Evolutionary conservation across 2,797 vertebrate species (phyloP), one percentile per base, ranked within the genome.

Genomic region (Sebastes iracundus): DNA sequence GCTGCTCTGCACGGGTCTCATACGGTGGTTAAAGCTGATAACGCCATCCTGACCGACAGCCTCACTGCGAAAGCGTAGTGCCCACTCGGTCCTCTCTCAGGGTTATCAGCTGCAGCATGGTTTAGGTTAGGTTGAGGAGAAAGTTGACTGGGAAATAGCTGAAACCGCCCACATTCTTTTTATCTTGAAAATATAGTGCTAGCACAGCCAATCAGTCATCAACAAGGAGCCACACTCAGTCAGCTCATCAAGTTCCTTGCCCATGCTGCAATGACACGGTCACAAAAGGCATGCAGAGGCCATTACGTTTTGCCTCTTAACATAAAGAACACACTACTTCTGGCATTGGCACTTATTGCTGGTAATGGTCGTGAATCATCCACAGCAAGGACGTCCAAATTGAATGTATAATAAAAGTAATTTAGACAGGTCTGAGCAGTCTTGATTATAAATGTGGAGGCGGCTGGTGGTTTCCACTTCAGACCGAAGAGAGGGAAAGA

Each of bases 41-140:
- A 42, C 38, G 1, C 38, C 2, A 14, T 42, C 42, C 42, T 0
- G 0, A 46, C 6, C 42, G 16, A 46, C 42, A 46, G 6, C 42
- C 0, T 46, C 42, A 46, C 42, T 1, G 0, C 16, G 3, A 46
- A 18, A 18, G 0, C 6, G 2, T 42, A 42, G 38, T 16, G 38
- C 38, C 38, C 38, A 42, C 38, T 5, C 12, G 2, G 35, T 2
- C 38, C 38, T 6, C 38, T 6, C 2, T 42, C 42, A 46, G 14
- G 42, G 42, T 46, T 18, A 18, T 63, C 49, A 59, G 46, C 71
- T 22, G 10, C 22, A 25, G 30, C 5, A 58, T n/a, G 46, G 5
- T 27, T n/a, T 4, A 38, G 2, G n/a, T 27, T 13, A 28, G 28
- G 35, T 14, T 16, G n/a, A 75, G 27, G 27, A 12, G 27, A 64